phyloP scores from a whole-genome alignment of 2,888 invertebrate genomes.

The Iphiclides podalirius region DNA sequence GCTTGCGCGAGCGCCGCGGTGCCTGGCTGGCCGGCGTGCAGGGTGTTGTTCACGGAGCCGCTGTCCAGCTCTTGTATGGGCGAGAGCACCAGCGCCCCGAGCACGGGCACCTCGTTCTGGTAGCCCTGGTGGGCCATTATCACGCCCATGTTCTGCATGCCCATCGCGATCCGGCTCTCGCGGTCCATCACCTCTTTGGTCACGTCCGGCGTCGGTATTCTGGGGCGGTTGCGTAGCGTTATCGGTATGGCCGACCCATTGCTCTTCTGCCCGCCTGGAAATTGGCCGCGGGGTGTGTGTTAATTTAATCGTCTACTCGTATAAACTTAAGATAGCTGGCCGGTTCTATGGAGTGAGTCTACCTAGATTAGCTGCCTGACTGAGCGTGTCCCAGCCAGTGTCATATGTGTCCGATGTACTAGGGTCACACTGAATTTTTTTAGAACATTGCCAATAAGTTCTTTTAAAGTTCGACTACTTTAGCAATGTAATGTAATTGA shows the following conservation, averaged over 20 bases:
- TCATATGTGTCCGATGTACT: too few relatives aligned
- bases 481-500: too few relatives aligned
- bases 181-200: slow-evolving; percentile 88
- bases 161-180: slow-evolving; percentile 82
- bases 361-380: too few relatives aligned
- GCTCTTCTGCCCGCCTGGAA: slow-evolving; percentile 83
- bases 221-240: slow-evolving; percentile 88
- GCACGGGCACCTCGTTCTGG: slow-evolving; percentile 84
- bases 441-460: too few relatives aligned
- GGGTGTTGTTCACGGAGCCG: slow-evolving; percentile 85
- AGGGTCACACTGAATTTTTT: too few relatives aligned
- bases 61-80: slow-evolving; percentile 92
- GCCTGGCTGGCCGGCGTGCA: slow-evolving; percentile 86
- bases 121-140: slow-evolving; percentile 84
- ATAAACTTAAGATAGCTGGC: too few relatives aligned
- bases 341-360: too few relatives aligned
- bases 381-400: too few relatives aligned
- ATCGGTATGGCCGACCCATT: slow-evolving; percentile 84
- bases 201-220: slow-evolving; percentile 93
- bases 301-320: too few relatives aligned
- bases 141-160: slow-evolving; percentile 81
- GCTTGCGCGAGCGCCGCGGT: slow-evolving; percentile 90
- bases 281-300: too few relatives aligned
- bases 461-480: too few relatives aligned
- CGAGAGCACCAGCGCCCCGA: slow-evolving; percentile 87